A percentile compares a stretch with the other conserved stretches of the same genome.
These are phyloP conservation scores for Eira barbara DNA, from an alignment of 2,113 vertebrate genomes.

Conservation along the genomic window DNA sequence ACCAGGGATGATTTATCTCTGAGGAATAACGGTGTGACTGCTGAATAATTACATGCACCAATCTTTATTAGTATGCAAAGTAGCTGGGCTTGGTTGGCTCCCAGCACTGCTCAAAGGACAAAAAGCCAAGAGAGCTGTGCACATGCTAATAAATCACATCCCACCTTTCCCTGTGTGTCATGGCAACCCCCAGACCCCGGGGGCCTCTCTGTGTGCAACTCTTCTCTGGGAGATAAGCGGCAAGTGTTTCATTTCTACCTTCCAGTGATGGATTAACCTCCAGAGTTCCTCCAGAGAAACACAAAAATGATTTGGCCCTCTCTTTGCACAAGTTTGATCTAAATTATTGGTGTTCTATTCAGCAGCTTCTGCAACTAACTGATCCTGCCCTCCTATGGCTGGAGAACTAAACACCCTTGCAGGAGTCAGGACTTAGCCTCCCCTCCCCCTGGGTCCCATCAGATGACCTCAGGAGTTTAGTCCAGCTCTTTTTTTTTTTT, in stretches of 20 bases:
- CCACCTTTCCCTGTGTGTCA: constrained; percentile 62
- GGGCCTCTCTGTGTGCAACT: constrained; percentile 52
- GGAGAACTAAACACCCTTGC: neutral
- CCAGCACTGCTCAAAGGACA: constrained; percentile 80
- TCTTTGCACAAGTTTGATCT: constrained; percentile 73
- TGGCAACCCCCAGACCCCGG: constrained; percentile 64
- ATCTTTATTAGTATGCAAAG: constrained; percentile 85
- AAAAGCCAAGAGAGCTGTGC: constrained; percentile 73
- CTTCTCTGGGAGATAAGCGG: constrained; percentile 67
- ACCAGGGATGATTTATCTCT: constrained; percentile 79
- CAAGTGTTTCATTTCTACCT: constrained; percentile 73
- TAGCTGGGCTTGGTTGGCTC: constrained; percentile 72
- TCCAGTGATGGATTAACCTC: constrained; percentile 76
- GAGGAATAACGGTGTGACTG: constrained; percentile 77
- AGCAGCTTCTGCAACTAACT: constrained; percentile 67
- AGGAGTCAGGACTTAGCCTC: neutral
- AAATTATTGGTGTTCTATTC: constrained; percentile 63
- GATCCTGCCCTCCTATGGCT: no score
- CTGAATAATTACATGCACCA: constrained; percentile 80
- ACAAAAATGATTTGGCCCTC: constrained; percentile 64
- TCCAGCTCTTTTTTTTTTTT: neutral
- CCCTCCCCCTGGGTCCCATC: neutral
- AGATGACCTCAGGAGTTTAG: neutral
- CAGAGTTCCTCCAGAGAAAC: constrained; percentile 63
- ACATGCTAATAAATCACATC: constrained; percentile 81